Conservation (phyloP, 2,797 vertebrate genomes). For the Petrocephalus sullivani region DNA sequence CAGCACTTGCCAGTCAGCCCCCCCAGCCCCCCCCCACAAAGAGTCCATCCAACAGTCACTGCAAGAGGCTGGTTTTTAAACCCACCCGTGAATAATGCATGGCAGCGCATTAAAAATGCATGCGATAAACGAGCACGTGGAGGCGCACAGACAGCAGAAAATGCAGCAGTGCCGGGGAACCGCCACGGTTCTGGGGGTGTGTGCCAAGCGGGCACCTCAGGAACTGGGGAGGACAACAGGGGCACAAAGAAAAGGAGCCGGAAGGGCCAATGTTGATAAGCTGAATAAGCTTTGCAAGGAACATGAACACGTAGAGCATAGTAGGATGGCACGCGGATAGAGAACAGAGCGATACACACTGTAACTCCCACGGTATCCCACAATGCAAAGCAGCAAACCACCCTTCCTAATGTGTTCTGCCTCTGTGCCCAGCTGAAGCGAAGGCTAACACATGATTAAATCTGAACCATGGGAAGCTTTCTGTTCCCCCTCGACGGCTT, state of each 20-base stretch:
- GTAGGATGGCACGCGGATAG: neutral
- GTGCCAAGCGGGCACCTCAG: neutral
- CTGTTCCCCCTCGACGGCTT: neutral
- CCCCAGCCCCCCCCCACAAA: neutral
- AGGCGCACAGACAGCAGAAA: neutral
- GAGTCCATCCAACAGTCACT: neutral
- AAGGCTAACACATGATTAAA: neutral
- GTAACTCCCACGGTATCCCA: neutral
- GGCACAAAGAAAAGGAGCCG: neutral
- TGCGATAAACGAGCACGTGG: neutral
- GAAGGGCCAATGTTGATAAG: neutral
- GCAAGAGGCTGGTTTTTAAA: neutral
- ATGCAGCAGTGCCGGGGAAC: neutral
- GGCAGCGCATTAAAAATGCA: slow-evolving; percentile 16
- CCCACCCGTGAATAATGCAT: slow-evolving; percentile 20
- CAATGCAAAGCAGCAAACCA: neutral
- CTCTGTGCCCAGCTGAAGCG: neutral
- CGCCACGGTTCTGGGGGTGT: neutral
- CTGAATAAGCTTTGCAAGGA: neutral
- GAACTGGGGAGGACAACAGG: neutral
- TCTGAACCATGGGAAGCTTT: neutral
- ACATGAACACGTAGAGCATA: neutral
- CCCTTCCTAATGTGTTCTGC: neutral
- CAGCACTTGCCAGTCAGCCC: neutral
- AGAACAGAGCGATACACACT: neutral